Conservation (phyloP, 2,797 vertebrate genomes). For the Xerus rutilus region DNA sequence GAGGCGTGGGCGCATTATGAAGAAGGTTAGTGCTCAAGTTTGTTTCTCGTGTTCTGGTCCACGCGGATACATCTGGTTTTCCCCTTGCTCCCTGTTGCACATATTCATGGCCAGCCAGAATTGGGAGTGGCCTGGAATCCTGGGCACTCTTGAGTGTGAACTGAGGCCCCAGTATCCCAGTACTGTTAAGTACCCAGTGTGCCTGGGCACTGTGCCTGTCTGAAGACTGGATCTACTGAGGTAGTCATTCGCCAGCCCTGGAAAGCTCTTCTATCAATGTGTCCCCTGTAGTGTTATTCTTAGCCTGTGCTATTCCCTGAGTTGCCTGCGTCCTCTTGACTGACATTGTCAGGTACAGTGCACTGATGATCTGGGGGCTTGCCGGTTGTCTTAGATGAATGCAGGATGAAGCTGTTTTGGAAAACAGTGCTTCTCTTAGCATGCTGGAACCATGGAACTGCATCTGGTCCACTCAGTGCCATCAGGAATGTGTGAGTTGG, state of each 20-base stretch:
- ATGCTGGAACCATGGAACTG: background rate
- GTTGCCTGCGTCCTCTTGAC: background rate
- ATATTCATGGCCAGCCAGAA: background rate
- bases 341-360: background rate
- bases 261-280: background rate
- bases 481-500: background rate
- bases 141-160: background rate
- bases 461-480: background rate
- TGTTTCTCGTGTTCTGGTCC: background rate
- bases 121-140: background rate
- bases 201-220: background rate
- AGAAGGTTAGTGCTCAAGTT: background rate
- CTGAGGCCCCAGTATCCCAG: background rate
- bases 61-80: rapidly evolving
- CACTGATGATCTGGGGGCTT: constrained; percentile 8
- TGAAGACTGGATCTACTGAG: background rate
- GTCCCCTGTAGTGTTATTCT: background rate
- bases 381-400: background rate
- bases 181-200: background rate
- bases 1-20: background rate
- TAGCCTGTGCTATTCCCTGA: rapidly evolving
- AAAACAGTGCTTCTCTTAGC: constrained; percentile 58
- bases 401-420: constrained; percentile 34
- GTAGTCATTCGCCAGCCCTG: background rate
- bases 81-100: background rate